These are phyloP conservation scores for Ceratosolen fusciceps DNA, from an alignment of 1,140 invertebrate species.

Conservation along the genomic window DNA sequence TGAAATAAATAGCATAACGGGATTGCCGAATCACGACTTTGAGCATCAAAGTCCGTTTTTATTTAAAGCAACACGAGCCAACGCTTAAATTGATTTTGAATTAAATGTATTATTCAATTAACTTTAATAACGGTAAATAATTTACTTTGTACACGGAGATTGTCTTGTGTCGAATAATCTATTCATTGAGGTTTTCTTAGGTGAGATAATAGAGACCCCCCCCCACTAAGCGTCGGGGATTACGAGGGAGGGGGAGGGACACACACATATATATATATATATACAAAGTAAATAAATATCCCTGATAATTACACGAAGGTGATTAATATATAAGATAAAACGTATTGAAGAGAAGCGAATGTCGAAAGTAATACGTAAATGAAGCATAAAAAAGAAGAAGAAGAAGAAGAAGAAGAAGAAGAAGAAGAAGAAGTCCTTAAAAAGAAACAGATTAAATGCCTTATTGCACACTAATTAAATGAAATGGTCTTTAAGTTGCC, in stretches of 20 bases:
- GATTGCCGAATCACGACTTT: not conserved
- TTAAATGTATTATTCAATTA: not conserved
- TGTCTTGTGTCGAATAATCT: too few relatives aligned
- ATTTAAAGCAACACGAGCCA: not conserved
- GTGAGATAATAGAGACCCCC: too few relatives aligned
- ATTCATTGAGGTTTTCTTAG: too few relatives aligned
- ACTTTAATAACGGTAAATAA: not conserved
- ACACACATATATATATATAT: too few relatives aligned
- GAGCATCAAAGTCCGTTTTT: not conserved
- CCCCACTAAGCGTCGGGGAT: too few relatives aligned
- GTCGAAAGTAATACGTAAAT: too few relatives aligned
- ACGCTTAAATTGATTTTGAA: not conserved
- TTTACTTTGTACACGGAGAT: not conserved
- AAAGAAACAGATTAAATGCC: not conserved
- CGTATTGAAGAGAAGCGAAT: not conserved
- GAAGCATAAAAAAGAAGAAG: not conserved
- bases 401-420: not conserved
- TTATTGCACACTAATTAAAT: not conserved
- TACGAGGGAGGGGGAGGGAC: too few relatives aligned
- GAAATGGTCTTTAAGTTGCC: constrained; percentile 1
- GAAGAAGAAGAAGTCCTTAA: not conserved
- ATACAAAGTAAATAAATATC: too few relatives aligned
- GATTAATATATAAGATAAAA: not conserved
- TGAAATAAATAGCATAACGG: not conserved
- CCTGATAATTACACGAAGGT: too few relatives aligned